Evolutionary conservation across 2,797 vertebrate genomes (phyloP).

Genomic region (Pogoniulus pusillus): DNA sequence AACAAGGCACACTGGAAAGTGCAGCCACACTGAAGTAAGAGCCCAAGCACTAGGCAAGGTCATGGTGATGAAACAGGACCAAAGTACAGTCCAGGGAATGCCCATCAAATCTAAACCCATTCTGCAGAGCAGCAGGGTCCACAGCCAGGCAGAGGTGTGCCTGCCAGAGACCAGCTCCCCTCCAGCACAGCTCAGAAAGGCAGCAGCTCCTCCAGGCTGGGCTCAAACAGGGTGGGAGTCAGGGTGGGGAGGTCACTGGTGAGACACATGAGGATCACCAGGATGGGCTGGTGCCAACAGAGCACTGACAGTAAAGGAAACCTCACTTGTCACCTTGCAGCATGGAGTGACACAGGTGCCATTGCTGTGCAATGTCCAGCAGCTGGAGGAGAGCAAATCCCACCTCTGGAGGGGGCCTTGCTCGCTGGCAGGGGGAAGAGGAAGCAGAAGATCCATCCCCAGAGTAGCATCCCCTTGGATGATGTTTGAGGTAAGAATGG

Average conservation of each 20-base stretch:
- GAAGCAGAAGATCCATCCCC: background rate
- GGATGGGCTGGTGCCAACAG: background rate
- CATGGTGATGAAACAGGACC: accelerated
- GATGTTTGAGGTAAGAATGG: background rate
- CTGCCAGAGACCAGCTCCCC: accelerated
- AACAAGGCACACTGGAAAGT: too few relatives aligned
- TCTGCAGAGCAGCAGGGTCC: accelerated
- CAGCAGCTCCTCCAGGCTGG: accelerated
- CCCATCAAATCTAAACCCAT: accelerated
- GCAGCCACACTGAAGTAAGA: accelerated
- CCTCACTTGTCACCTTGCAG: background rate
- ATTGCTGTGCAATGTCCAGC: accelerated
- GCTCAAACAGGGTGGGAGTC: background rate
- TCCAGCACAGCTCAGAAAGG: accelerated
- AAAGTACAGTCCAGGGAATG: accelerated
- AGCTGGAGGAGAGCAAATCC: too few relatives aligned
- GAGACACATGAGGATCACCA: background rate
- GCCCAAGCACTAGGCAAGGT: accelerated
- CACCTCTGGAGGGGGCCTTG: background rate
- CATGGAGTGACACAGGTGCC: accelerated
- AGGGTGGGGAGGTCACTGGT: background rate
- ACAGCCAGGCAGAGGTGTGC: accelerated
- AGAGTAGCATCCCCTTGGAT: background rate
- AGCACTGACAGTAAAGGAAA: background rate
- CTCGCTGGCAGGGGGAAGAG: background rate